Evolutionary conservation across 2,113 vertebrate genomes (phyloP).

Genomic region (Thryonomys swinderianus): DNA sequence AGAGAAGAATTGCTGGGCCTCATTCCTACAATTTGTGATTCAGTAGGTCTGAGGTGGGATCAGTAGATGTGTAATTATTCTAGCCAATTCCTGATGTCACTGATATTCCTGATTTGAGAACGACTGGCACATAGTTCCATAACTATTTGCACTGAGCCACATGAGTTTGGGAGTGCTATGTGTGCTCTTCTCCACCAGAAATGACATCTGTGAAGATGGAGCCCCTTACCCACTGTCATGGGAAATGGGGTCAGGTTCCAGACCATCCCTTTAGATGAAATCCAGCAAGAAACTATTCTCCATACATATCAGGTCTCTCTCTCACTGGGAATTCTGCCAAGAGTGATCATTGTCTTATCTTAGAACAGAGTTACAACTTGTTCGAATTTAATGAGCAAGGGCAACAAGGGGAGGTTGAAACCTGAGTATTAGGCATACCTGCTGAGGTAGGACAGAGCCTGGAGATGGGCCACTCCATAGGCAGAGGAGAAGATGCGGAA

Average conservation of each 20-base stretch:
- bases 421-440: background rate
- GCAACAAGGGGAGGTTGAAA: background rate
- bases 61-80: background rate
- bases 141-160: background rate
- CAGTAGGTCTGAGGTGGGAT: background rate
- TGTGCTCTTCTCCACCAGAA: background rate
- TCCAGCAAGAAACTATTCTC: background rate
- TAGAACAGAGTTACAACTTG: background rate
- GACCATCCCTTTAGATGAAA: background rate
- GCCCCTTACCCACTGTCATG: background rate
- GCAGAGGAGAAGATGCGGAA: background rate
- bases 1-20: background rate
- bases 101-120: background rate
- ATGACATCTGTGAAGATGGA: background rate
- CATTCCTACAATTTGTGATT: background rate
- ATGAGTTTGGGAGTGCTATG: background rate
- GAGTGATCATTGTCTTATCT: background rate
- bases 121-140: background rate
- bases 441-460: background rate
- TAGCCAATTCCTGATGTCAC: background rate
- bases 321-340: background rate
- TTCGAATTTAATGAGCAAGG: background rate
- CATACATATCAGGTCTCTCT: background rate
- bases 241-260: background rate
- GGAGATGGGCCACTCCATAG: background rate